Evolutionary conservation across 1,140 invertebrate species (phyloP).

Genomic region (Papilio glaucus): DNA sequence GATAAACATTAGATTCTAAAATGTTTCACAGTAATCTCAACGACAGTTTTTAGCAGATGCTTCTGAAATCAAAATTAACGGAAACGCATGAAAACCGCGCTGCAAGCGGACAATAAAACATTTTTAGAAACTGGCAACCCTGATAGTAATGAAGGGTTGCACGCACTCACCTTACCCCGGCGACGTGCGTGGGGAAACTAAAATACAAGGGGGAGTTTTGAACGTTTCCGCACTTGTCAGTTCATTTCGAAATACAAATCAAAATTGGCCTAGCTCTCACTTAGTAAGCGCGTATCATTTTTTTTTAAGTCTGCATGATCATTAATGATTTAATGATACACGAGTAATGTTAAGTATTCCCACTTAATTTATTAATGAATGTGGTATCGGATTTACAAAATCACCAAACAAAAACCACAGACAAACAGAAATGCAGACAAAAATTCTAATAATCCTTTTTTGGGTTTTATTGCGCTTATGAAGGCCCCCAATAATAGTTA

Average conservation of each 20-base stretch:
- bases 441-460: too few relatives aligned
- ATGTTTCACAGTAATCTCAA: too few relatives aligned
- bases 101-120: neutral
- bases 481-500: too few relatives aligned
- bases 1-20: too few relatives aligned
- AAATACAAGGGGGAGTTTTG: conserved; percentile 61
- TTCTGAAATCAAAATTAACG: too few relatives aligned
- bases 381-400: too few relatives aligned
- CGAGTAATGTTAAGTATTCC: too few relatives aligned
- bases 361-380: too few relatives aligned
- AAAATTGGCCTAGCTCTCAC: conserved; percentile 50
- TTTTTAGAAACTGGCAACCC: conserved; percentile 16
- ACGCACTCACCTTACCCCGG: conserved; percentile 61
- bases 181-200: conserved; percentile 69
- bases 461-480: too few relatives aligned
- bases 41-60: too few relatives aligned
- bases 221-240: conserved; percentile 73
- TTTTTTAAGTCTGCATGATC: conserved; percentile 17
- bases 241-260: conserved; percentile 65
- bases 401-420: too few relatives aligned
- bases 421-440: too few relatives aligned
- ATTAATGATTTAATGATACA: conserved; percentile 9
- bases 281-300: conserved; percentile 24
- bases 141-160: conserved; percentile 70
- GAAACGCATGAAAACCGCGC: neutral